Conservation (phyloP, 2,888 invertebrate genomes). For the Lordiphosa fenestrarum region DNA sequence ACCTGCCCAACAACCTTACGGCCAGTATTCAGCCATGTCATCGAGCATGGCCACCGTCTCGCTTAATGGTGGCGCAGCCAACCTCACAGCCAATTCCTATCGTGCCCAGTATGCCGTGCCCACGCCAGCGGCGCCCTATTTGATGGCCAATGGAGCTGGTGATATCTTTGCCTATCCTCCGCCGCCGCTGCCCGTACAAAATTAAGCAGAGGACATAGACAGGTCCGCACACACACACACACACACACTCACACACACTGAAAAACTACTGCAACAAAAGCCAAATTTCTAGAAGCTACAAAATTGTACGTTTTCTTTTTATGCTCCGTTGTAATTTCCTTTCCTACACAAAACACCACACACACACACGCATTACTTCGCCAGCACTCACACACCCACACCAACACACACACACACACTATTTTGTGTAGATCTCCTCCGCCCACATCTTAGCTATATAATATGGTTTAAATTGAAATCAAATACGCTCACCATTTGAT, state of each 20-base stretch:
- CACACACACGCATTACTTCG: constrained; percentile 9
- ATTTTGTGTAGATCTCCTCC: constrained; percentile 67
- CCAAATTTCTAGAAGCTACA: constrained; percentile 40
- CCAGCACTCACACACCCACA: constrained; percentile 13
- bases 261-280: constrained; percentile 29
- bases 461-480: constrained; percentile 70
- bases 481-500: constrained; percentile 64
- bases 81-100: constrained; percentile 42
- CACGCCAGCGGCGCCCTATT: constrained; percentile 48
- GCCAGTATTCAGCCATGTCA: constrained; percentile 59
- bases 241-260: constrained; percentile 32
- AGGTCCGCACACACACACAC: constrained; percentile 25
- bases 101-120: constrained; percentile 77
- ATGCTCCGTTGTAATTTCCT: constrained; percentile 60
- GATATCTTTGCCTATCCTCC: constrained; percentile 79
- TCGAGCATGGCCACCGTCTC: constrained; percentile 60
- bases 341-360: constrained; percentile 20
- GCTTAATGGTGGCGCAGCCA: constrained; percentile 48
- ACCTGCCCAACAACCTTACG: constrained; percentile 47
- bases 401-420: constrained; percentile 17
- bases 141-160: constrained; percentile 52
- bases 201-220: constrained; percentile 59
- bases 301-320: constrained; percentile 35
- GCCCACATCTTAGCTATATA: constrained; percentile 66
- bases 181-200: constrained; percentile 80